A percentile compares a stretch with the other conserved stretches of the same genome.
Evolutionary conservation across 2,113 vertebrate genomes (phyloP).

Genomic region (Phyllostomus discolor): DNA sequence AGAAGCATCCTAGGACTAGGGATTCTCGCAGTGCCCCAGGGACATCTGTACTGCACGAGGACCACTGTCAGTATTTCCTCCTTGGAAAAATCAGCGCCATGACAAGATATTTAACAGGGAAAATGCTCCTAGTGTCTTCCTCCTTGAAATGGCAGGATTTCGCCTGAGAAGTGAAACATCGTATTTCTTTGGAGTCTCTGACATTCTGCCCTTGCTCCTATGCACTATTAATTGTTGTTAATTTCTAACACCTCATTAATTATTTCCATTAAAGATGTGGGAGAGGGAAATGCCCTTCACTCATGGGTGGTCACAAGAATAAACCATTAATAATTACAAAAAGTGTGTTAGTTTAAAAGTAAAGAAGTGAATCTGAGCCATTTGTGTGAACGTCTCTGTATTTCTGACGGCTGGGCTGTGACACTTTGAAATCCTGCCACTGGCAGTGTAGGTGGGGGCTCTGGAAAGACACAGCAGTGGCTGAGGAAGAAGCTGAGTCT

Average conservation of each 20-base stretch:
- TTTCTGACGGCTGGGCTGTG: slow-evolving; percentile 24
- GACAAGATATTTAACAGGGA: neutral
- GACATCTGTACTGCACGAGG: neutral
- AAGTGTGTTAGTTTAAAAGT: slow-evolving; percentile 68
- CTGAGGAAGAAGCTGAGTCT: neutral
- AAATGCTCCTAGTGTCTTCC: neutral
- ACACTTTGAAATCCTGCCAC: neutral
- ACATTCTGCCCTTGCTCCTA: slow-evolving; percentile 76
- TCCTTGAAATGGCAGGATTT: slow-evolving; percentile 44
- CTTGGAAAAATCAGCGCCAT: slow-evolving; percentile 20
- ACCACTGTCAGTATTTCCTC: neutral
- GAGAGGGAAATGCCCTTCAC: slow-evolving; percentile 78
- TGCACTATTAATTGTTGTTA: slow-evolving; percentile 82
- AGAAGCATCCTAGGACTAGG: neutral
- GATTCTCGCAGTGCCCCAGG: neutral
- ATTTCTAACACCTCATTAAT: slow-evolving; percentile 83
- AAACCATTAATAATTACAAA: slow-evolving; percentile 78
- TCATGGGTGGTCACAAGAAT: slow-evolving; percentile 70
- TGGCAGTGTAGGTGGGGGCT: neutral
- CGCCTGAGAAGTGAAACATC: slow-evolving; percentile 51
- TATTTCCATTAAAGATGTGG: slow-evolving; percentile 80
- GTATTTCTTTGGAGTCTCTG: slow-evolving; percentile 64
- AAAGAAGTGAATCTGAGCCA: slow-evolving; percentile 49
- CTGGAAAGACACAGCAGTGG: neutral
- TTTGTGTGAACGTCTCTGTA: slow-evolving; percentile 32